A percentile compares a stretch with the other conserved stretches of the same genome.
phyloP scores from a whole-genome alignment of 2,888 invertebrate species.

The Heliconius ismenius region DNA sequence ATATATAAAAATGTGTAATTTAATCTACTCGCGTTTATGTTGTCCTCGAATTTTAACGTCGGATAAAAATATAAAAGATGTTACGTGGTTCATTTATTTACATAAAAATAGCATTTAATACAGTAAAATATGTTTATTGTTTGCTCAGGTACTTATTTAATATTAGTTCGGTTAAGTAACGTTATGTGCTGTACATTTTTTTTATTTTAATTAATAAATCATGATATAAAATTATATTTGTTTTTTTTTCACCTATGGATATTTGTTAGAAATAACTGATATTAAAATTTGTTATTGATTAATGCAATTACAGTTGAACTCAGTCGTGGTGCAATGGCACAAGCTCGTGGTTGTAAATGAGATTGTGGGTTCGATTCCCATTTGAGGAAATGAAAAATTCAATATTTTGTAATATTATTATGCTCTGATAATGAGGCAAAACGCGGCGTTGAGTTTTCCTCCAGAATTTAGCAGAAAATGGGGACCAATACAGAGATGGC shows the following conservation, averaged over 20 bases:
- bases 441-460: no score
- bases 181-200: slow-evolving; percentile 57
- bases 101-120: slow-evolving; percentile 25
- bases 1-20: slow-evolving; percentile 13
- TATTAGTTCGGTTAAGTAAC: slow-evolving; percentile 39
- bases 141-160: slow-evolving; percentile 41
- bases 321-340: no score
- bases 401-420: no score
- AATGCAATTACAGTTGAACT: no score
- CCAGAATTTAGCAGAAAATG: no score
- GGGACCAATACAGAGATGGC: no score
- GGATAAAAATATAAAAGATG: slow-evolving; percentile 6
- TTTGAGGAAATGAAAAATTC: no score
- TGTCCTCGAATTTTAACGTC: slow-evolving; percentile 15
- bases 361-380: no score
- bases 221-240: slow-evolving; percentile 50
- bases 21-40: slow-evolving; percentile 8
- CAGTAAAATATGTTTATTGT: slow-evolving; percentile 29
- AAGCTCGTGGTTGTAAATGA: no score
- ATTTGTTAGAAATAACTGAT: no score
- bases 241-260: slow-evolving; percentile 18
- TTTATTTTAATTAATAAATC: slow-evolving; percentile 65
- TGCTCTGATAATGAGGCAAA: no score
- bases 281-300: not conserved
- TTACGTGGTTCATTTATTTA: not conserved